phyloP scores from a whole-genome alignment of 2,888 invertebrate species.

The Pandemis cinnamomeana region DNA sequence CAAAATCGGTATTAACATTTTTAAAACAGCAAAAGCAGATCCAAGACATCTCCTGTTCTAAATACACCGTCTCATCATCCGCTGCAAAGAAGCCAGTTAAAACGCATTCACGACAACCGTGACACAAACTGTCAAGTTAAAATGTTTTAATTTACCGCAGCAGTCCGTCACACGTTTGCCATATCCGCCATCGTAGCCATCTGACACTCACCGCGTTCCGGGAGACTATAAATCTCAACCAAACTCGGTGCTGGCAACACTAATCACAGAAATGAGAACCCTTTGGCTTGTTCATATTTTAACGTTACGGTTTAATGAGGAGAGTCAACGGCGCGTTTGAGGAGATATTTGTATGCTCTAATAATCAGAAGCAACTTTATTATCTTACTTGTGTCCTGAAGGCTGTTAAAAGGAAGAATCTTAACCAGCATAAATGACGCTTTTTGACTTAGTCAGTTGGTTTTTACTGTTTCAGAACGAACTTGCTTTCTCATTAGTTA shows the following conservation, averaged over 20 bases:
- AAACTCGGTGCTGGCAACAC: conserved; percentile 60
- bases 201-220: conserved; percentile 70
- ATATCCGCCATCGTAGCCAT: conserved; percentile 73
- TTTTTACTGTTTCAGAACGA: too few relatives aligned
- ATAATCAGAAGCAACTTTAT: conserved; percentile 26
- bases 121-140: conserved; percentile 76
- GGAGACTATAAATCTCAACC: conserved; percentile 75
- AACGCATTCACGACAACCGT: conserved; percentile 57
- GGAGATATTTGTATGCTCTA: conserved; percentile 41
- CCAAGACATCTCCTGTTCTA: conserved; percentile 1
- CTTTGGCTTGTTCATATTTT: conserved; percentile 63
- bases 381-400: conserved; percentile 5
- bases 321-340: conserved; percentile 51
- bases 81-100: conserved; percentile 42
- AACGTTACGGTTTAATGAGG: conserved; percentile 66
- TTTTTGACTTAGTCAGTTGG: background rate
- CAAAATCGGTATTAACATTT: background rate
- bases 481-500: too few relatives aligned
- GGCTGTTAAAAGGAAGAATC: background rate
- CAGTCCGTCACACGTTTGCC: conserved; percentile 67
- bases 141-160: conserved; percentile 81
- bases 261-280: conserved; percentile 79
- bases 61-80: conserved; percentile 7
- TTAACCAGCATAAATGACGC: background rate
- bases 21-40: background rate